These are phyloP conservation scores for Eospalax fontanierii DNA, from an alignment of 2,797 vertebrate species.

Conservation along the genomic window DNA sequence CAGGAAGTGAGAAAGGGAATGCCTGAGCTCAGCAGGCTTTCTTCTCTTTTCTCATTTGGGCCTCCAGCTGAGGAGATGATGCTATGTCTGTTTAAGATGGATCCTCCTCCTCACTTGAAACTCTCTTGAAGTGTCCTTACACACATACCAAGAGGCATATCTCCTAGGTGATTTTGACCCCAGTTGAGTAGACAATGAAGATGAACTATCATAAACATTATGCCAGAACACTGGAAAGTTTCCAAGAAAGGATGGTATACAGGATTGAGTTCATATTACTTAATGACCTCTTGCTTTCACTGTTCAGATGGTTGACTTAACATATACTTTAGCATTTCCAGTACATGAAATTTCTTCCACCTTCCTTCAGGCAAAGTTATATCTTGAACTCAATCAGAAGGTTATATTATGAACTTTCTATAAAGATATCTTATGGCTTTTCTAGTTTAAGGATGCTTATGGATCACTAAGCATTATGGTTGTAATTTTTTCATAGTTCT, in stretches of 20 bases:
- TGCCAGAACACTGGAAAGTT: not conserved
- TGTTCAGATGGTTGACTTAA: slow-evolving; percentile 23
- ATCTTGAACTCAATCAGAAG: slow-evolving; percentile 6
- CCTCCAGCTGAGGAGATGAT: not conserved
- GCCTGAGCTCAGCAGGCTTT: no score
- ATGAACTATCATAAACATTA: not conserved
- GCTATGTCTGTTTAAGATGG: not conserved
- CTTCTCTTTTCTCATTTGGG: not conserved
- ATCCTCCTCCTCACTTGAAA: not conserved
- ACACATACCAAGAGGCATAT: not conserved
- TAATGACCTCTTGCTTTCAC: slow-evolving; percentile 9
- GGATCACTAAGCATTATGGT: not conserved
- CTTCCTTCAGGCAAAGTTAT: slow-evolving; percentile 27
- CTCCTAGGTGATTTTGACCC: not conserved
- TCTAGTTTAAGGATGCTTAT: not conserved
- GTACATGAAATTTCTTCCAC: not conserved
- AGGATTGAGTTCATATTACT: not conserved
- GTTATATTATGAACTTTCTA: not conserved
- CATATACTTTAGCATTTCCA: not conserved
- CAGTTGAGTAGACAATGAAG: not conserved
- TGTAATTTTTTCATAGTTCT: not conserved
- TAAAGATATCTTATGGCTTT: slow-evolving; percentile 1
- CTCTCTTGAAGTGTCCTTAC: not conserved
- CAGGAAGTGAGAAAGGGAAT: not conserved
- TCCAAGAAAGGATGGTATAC: not conserved